Percentiles rank a stretch among this genome's conserved stretches.
Evolutionary conservation across 2,113 vertebrate genomes (phyloP).

Genomic region (Madoqua kirkii): DNA sequence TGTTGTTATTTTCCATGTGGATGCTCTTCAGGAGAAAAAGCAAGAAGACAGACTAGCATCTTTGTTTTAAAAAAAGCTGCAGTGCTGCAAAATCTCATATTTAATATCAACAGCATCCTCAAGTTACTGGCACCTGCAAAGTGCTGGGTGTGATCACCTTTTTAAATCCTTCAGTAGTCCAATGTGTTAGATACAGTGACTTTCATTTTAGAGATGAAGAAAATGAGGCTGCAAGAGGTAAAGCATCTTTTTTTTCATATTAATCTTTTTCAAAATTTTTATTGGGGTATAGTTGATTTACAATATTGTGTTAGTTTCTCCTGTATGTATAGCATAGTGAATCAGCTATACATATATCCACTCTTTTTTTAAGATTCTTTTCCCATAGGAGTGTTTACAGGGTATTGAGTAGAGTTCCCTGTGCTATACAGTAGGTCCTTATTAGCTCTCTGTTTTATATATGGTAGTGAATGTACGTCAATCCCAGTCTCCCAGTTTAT

Average conservation of each 20-base stretch:
- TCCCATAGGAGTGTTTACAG: not conserved
- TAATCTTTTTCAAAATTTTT: not conserved
- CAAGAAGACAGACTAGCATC: not conserved
- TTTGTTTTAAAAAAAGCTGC: not conserved
- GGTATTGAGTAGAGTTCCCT: not conserved
- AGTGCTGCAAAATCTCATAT: not conserved
- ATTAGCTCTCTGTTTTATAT: not conserved
- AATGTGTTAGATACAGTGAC: not conserved
- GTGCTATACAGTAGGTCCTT: not conserved
- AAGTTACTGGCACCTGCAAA: not conserved
- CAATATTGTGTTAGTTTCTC: not conserved
- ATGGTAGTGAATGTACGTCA: not conserved
- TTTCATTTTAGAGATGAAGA: conserved; percentile 6
- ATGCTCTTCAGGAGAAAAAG: conserved; percentile 28
- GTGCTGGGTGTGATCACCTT: not conserved
- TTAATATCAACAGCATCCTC: not conserved
- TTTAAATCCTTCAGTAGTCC: not conserved
- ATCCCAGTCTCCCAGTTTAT: not conserved
- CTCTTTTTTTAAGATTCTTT: not conserved
- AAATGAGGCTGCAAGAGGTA: not conserved
- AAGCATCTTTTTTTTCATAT: not conserved
- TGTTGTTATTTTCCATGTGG: conserved; percentile 44
- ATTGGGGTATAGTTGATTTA: not conserved
- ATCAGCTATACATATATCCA: not conserved
- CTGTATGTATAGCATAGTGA: not conserved